Evolutionary conservation across 2,888 invertebrate genomes (phyloP).

Genomic region (Tipula vernalis): DNA sequence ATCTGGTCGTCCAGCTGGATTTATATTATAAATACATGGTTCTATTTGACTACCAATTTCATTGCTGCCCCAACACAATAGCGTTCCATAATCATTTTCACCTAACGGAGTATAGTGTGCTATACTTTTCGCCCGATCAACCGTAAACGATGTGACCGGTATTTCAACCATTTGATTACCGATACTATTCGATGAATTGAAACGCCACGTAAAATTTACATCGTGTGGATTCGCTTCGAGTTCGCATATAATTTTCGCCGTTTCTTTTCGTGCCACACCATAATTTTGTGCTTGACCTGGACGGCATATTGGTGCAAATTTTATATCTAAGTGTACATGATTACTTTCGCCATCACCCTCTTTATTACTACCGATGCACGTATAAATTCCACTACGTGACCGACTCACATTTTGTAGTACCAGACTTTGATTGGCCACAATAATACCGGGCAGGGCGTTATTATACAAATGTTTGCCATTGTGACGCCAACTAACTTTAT

Average conservation of each 20-base stretch:
- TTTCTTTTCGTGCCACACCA: constrained; percentile 53
- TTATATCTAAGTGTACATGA: constrained; percentile 57
- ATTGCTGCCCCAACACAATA: constrained; percentile 52
- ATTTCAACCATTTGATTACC: constrained; percentile 39
- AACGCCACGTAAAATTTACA: constrained; percentile 47
- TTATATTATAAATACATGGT: constrained; percentile 52
- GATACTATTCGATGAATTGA: constrained; percentile 46
- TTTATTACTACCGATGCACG: constrained; percentile 64
- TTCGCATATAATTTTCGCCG: constrained; percentile 50
- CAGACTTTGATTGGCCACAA: constrained; percentile 69
- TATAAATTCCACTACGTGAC: constrained; percentile 57
- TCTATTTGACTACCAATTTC: constrained; percentile 48
- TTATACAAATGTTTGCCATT: constrained; percentile 53
- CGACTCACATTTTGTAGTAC: constrained; percentile 66
- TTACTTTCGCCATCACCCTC: constrained; percentile 68
- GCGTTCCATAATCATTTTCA: constrained; percentile 47
- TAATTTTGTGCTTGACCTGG: constrained; percentile 46
- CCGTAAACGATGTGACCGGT: constrained; percentile 31
- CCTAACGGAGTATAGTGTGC: constrained; percentile 39
- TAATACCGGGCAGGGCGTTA: constrained; percentile 60
- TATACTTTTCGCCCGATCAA: constrained; percentile 35
- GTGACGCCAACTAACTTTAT: constrained; percentile 54
- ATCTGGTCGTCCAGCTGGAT: constrained; percentile 58
- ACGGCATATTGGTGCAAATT: constrained; percentile 56
- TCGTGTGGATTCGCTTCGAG: constrained; percentile 65